Conservation (phyloP, 1,140 invertebrate species). For the Cyclina sinensis region DNA sequence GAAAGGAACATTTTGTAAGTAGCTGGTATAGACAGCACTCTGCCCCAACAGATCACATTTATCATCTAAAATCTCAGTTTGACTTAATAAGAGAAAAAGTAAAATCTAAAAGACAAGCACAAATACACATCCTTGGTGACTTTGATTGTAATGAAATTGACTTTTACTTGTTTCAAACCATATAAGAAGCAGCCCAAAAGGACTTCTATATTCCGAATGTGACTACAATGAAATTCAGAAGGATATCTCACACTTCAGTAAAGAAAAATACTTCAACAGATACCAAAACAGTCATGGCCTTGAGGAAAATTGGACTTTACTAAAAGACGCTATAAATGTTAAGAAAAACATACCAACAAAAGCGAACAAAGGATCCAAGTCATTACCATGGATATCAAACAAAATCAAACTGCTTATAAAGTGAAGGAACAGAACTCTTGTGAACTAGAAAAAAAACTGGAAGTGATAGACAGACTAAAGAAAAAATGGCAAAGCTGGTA, state of each 20-base stretch:
- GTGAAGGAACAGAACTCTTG: constrained; percentile 38
- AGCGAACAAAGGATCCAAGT: neutral
- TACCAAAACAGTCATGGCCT: constrained; percentile 14
- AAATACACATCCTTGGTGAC: no score
- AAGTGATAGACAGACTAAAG: constrained; percentile 38
- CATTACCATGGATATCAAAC: constrained; percentile 24
- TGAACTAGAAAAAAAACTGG: constrained; percentile 54
- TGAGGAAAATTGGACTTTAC: constrained; percentile 26
- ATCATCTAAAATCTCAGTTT: no score
- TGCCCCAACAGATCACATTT: no score
- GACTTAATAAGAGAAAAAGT: no score
- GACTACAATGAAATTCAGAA: neutral
- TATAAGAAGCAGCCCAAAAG: no score
- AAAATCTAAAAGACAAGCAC: no score
- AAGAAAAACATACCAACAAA: constrained; percentile 11
- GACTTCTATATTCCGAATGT: neutral
- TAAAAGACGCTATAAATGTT: constrained; percentile 11
- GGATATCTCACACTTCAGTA: neutral
- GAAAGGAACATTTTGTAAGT: no score
- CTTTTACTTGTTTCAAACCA: no score
- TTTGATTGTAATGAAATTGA: no score
- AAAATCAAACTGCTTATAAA: constrained; percentile 39
- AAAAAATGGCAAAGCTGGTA: constrained; percentile 39
- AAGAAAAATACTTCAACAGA: constrained; percentile 28
- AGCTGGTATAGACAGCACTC: no score